Conservation (phyloP, 2,113 vertebrate genomes). For the Misgurnus mizolepis region DNA sequence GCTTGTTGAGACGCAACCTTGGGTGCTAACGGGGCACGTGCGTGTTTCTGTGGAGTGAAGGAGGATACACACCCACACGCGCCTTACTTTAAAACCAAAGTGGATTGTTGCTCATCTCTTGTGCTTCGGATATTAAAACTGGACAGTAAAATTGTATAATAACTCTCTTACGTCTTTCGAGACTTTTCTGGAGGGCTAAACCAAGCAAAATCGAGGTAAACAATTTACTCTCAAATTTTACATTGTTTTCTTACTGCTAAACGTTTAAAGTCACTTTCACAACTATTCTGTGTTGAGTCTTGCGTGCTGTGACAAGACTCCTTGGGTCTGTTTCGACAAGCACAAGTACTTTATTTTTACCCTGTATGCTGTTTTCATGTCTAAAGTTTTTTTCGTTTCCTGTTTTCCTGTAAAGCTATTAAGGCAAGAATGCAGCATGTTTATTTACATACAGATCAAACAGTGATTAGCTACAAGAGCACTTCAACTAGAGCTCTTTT, state of each 20-base stretch:
- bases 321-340: constrained; percentile 40
- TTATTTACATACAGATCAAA: constrained; percentile 20
- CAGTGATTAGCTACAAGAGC: background rate
- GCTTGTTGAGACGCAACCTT: background rate
- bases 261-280: too few species aligned
- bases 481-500: too few species aligned
- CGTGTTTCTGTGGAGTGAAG: background rate
- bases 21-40: too few species aligned
- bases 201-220: background rate
- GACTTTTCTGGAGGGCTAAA: too few species aligned
- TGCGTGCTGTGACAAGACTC: constrained; percentile 47
- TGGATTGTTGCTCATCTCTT: background rate
- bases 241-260: background rate
- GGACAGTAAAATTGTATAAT: background rate
- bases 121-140: background rate
- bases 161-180: background rate
- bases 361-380: background rate
- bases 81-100: background rate
- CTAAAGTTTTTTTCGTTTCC: background rate
- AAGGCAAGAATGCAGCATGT: constrained; percentile 14
- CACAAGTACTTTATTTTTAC: background rate
- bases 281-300: background rate
- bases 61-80: background rate
- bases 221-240: too few species aligned
- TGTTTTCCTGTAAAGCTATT: constrained; percentile 24